Conservation (phyloP, 2,888 invertebrate species). For the Pollenia griseotomentosa region DNA sequence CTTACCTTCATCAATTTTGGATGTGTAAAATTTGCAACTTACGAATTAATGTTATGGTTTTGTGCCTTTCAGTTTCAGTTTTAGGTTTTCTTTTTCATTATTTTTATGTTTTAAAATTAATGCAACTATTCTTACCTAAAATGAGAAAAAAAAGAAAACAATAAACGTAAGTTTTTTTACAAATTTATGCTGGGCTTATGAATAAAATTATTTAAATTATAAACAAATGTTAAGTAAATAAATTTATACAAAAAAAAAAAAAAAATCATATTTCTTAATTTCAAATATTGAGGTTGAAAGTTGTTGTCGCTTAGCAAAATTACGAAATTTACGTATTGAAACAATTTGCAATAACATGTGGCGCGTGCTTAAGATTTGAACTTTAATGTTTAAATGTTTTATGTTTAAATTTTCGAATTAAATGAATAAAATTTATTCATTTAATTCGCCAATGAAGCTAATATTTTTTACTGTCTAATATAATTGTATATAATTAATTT, state of each 20-base stretch:
- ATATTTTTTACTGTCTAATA: too few relatives aligned
- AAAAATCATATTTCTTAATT: background rate
- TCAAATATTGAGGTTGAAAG: background rate
- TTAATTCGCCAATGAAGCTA: too few relatives aligned
- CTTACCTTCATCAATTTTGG: slow-evolving; percentile 50
- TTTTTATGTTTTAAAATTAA: slow-evolving; percentile 10
- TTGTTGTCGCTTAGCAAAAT: background rate
- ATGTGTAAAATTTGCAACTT: slow-evolving; percentile 37
- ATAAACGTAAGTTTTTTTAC: slow-evolving; percentile 26
- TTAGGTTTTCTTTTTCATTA: slow-evolving; percentile 1
- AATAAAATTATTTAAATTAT: background rate
- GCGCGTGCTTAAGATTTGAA: too few relatives aligned
- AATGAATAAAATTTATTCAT: too few relatives aligned
- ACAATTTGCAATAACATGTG: too few relatives aligned
- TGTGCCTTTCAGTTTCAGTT: slow-evolving; percentile 8
- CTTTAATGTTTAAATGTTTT: too few relatives aligned
- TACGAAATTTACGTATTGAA: too few relatives aligned
- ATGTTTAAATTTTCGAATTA: too few relatives aligned
- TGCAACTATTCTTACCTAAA: slow-evolving; percentile 68
- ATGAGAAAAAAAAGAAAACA: slow-evolving; percentile 41
- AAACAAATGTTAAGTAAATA: background rate
- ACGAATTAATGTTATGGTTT: slow-evolving; percentile 41
- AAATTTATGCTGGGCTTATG: slow-evolving; percentile 17
- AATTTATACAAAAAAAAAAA: background rate
- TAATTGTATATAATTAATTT: too few relatives aligned